Conservation (phyloP, 2,888 invertebrate genomes). For the Chromoteleia sp. region DNA sequence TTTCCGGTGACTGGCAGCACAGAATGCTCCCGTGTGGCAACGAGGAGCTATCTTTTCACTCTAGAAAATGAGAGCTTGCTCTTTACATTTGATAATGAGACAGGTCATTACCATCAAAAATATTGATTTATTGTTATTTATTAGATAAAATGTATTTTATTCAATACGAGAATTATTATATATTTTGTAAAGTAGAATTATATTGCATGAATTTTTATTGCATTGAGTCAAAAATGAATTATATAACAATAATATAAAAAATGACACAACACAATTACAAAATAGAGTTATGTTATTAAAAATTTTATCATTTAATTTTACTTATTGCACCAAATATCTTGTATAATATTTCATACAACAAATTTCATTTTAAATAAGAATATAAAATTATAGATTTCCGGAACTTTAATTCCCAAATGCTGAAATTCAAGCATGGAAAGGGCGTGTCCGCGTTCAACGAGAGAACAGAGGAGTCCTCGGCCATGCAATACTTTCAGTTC, state of each 20-base stretch:
- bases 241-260: too few species aligned
- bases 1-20: conserved; percentile 89
- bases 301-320: too few species aligned
- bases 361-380: not conserved
- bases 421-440: conserved; percentile 90
- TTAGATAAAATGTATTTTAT: not conserved
- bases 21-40: conserved; percentile 90
- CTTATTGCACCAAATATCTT: too few species aligned
- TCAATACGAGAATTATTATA: not conserved
- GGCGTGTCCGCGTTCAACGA: conserved; percentile 95
- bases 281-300: too few species aligned
- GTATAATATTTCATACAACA: too few species aligned
- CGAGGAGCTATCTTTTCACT: conserved; percentile 89
- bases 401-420: conserved; percentile 90
- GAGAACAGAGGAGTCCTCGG: conserved; percentile 98
- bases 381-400: conserved; percentile 87
- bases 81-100: conserved; percentile 89
- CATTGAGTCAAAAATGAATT: too few species aligned
- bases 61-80: conserved; percentile 90
- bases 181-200: too few species aligned
- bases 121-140: not conserved
- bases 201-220: too few species aligned
- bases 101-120: conserved; percentile 80
- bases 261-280: not conserved
- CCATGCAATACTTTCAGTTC: conserved; percentile 99